Evolutionary conservation across 2,113 vertebrate species (phyloP), one percentile per base, ranked within the genome.

Genomic region (Mungos mungo): DNA sequence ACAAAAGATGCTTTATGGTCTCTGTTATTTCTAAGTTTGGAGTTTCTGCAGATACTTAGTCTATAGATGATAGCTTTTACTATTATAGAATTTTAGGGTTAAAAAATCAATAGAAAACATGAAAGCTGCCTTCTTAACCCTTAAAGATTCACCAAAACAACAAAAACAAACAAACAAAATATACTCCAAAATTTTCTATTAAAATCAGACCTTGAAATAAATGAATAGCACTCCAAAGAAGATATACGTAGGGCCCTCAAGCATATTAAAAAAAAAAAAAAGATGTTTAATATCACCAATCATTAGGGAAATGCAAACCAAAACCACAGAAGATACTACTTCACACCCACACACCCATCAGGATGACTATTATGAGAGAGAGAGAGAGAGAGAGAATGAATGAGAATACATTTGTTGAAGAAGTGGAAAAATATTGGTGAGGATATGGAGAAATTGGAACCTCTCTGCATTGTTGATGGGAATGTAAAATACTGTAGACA

Each of bases 151-250:
- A 33, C 7, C 6, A 3, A 54, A 41, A 63, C 41, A 52, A 80
- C 3, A 38, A 60, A 81, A 50, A 54, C 6, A 3, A 54, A 41
- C 21, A 60, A 60, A 60, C 54, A 60, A 60, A 60, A 63, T 92
- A 80, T 79, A 13, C 29, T 85, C 29, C 29, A 92, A 79, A 82
- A 72, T 38, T 54, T 84, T 86, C 45, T 76, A 81, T 65, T 80
- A 93, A 83, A 96, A 63, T 66, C 29, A 92, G 27, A 65, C 79
- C 14, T 66, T 95, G 77, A 92, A 76, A 80, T 63, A 47, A 81
- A 76, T 87, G 16, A 82, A 91, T 15, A 91, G 19, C 27, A 90
- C 18, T 69, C 54, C 35, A 50, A 93, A 83, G 25, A 88, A 93
- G 29, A 68, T 76, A 54, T 16, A 77, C n/a, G 31, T 69, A 35